These are phyloP conservation scores for Oreortyx pictus DNA, from an alignment of 2,797 vertebrate species.

Conservation along the genomic window DNA sequence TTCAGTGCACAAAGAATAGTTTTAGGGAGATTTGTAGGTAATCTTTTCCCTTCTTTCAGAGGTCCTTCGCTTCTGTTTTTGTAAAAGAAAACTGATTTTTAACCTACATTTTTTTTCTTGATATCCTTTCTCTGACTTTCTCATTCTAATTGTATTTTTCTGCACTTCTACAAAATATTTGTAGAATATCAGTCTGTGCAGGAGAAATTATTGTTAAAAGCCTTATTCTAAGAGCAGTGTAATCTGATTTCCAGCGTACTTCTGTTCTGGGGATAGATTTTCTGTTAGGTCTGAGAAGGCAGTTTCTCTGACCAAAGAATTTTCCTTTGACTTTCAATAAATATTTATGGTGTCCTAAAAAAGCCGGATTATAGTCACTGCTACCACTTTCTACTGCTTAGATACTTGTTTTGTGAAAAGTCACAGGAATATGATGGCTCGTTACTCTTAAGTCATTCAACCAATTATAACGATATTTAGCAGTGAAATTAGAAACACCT, in stretches of 20 bases:
- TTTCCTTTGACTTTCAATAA: not conserved
- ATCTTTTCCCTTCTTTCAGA: not conserved
- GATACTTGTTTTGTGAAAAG: not conserved
- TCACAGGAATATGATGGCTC: not conserved
- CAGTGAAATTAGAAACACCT: not conserved
- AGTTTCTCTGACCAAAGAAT: not conserved
- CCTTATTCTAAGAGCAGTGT: accelerated
- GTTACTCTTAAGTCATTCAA: not conserved
- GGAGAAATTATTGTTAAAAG: not conserved
- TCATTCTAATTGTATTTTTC: not conserved
- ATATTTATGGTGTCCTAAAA: not conserved
- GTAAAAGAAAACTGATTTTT: not conserved
- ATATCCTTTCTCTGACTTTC: not conserved
- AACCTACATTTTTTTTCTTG: not conserved
- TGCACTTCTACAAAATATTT: not conserved
- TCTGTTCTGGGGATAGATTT: not conserved
- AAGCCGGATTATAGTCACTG: not conserved
- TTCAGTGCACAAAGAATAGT: not conserved
- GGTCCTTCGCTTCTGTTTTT: not conserved
- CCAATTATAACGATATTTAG: not conserved
- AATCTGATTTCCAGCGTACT: not conserved
- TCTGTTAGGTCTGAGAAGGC: not conserved
- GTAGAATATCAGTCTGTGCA: not conserved
- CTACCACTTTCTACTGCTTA: not conserved
- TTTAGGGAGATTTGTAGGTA: not conserved